Conservation (phyloP, 1,140 invertebrate species). For the Lasaia peninsularis region DNA sequence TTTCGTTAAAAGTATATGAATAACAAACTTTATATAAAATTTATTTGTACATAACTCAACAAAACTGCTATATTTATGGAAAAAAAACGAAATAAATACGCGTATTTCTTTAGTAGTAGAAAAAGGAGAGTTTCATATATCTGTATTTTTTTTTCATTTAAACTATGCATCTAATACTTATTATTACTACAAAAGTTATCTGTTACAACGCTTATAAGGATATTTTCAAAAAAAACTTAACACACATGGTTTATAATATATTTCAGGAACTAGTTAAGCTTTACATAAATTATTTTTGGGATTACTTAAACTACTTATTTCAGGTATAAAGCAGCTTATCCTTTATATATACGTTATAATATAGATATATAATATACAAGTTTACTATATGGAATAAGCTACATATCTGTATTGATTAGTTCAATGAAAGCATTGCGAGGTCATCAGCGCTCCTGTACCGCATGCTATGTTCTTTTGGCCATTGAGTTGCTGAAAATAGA, state of each 20-base stretch:
- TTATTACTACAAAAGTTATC: neutral
- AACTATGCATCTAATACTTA: too few relatives aligned
- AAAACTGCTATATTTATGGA: neutral
- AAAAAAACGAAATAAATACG: too few relatives aligned
- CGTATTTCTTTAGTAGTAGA: too few relatives aligned
- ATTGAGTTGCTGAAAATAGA: constrained; percentile 52
- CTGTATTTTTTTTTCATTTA: too few relatives aligned
- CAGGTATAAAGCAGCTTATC: constrained; percentile 3
- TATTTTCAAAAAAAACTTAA: neutral
- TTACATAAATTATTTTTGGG: neutral
- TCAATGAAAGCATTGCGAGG: constrained; percentile 48
- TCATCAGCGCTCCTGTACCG: constrained; percentile 64
- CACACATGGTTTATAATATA: neutral
- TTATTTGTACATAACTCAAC: too few relatives aligned
- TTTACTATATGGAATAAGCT: neutral
- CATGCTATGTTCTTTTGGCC: constrained; percentile 65
- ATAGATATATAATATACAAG: constrained; percentile 5
- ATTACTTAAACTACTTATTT: neutral
- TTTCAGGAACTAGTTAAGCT: constrained; percentile 3
- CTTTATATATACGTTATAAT: neutral
- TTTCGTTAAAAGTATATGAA: too few relatives aligned
- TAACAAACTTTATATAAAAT: too few relatives aligned
- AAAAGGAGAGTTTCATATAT: too few relatives aligned
- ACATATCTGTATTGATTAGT: constrained; percentile 32
- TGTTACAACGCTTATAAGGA: neutral